A percentile compares a stretch with the other conserved stretches of the same genome.
These are phyloP conservation scores for Ylistrum balloti DNA, from an alignment of 1,140 invertebrate genomes.

Conservation along the genomic window DNA sequence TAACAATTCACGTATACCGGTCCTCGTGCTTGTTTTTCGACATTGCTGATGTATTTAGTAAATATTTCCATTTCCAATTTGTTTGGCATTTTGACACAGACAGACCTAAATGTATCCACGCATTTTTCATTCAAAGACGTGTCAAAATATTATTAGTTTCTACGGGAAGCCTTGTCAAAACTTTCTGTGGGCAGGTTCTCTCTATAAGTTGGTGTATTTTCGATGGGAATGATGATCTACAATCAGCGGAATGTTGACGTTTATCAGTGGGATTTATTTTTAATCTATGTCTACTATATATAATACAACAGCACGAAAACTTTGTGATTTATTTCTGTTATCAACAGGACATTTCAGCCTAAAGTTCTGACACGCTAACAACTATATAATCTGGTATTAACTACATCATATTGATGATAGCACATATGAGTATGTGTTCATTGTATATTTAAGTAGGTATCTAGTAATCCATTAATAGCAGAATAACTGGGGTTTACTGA, in stretches of 20 bases:
- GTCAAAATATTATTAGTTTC: slow-evolving; percentile 24
- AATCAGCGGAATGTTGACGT: not conserved
- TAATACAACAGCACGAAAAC: not conserved
- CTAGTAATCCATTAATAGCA: too few species aligned
- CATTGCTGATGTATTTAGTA: slow-evolving; percentile 14
- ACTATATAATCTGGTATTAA: not conserved
- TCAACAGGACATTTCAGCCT: not conserved
- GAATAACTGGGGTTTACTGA: too few species aligned
- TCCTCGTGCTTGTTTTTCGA: not conserved
- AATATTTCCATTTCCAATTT: slow-evolving; percentile 29
- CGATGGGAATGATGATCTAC: not conserved
- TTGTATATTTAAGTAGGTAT: too few species aligned
- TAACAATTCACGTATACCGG: too few species aligned
- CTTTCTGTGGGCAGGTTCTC: not conserved
- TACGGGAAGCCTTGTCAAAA: slow-evolving; percentile 26
- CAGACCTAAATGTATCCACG: not conserved
- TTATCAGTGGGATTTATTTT: not conserved
- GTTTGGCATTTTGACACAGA: slow-evolving; percentile 16
- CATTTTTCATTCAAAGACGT: not conserved
- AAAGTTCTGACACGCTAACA: not conserved
- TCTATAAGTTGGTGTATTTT: not conserved
- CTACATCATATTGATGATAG: too few species aligned
- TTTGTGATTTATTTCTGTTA: not conserved
- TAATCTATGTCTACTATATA: not conserved
- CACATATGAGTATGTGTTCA: too few species aligned